Conservation (phyloP, 2,888 invertebrate species). For the Sepiola atlantica region DNA sequence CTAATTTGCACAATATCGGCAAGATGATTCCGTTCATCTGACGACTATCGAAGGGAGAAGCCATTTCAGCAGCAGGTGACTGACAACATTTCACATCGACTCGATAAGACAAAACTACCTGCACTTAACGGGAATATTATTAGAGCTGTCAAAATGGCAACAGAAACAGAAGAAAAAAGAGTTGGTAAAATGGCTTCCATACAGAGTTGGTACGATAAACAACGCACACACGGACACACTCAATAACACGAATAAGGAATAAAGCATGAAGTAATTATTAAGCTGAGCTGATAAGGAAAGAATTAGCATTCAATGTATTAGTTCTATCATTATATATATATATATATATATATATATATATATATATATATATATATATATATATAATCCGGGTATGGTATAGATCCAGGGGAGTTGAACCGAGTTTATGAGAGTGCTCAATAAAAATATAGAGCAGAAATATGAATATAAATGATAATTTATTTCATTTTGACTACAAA, state of each 20-base stretch:
- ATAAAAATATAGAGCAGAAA: too few species aligned
- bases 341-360: too few species aligned
- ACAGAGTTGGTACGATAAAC: background rate
- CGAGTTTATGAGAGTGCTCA: too few species aligned
- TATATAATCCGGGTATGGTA: too few species aligned
- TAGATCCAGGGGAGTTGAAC: too few species aligned
- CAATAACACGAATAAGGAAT: background rate
- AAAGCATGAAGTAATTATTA: background rate
- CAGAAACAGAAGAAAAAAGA: background rate
- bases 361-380: too few species aligned
- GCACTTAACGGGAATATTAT: background rate
- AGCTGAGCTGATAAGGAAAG: background rate
- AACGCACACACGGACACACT: too few species aligned
- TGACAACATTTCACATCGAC: background rate
- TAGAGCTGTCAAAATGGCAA: background rate
- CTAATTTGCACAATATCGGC: background rate
- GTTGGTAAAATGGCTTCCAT: background rate
- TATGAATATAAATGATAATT: too few species aligned
- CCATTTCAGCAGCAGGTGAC: background rate
- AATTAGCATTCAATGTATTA: too few species aligned
- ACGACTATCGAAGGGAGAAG: background rate
- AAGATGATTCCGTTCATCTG: background rate
- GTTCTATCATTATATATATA: too few species aligned
- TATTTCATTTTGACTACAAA: too few species aligned
- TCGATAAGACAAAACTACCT: background rate